Evolutionary conservation across 2,797 vertebrate species (phyloP), one percentile per base, ranked within the genome.

Genomic region (Scarus forsteni): DNA sequence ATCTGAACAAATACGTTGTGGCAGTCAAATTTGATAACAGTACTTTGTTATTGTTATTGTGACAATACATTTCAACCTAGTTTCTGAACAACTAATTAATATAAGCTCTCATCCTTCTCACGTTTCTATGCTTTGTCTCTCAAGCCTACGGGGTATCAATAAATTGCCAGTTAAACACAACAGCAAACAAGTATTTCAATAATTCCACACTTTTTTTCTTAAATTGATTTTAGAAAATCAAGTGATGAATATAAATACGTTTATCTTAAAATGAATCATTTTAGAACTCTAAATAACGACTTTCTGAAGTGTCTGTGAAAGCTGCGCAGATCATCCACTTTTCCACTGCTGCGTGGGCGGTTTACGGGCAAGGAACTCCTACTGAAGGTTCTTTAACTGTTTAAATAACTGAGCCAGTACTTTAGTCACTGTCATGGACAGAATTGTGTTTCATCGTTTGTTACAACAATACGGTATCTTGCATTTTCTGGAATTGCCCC

Each of bases 131-230:
- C 6, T 13, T 0, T 38, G 13, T 60, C 8, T 0, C 1, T 0
- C 10, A 35, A n/a, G 11, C 3, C n/a, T 4, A 0, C 0, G 10
- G 14, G n/a, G 0, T 38, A 0, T 12, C 0, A n/a, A 3, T 15
- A 18, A 0, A 39, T 43, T 52, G 3, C 1, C 15, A 16, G 44
- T 56, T 11, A 14, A 14, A 49, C 48, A 10, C 6, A 51, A 38
- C 2, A 34, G 0, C 0, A 12, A 48, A 0, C 2, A 3, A 8
- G 0, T 14, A 10, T 44, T 40, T 9, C 0, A 55, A 49, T 15
- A 0, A 0, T 1, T 8, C 0, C 0, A 11, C 2, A 0, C 0
- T n/a, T 1, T 13, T 5, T 9, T 54, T 3, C 8, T 35, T 56
- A 15, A 3, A 34, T 10, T 7, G 18, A 4, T 19, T 45, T 42